These are phyloP conservation scores for Amphilophus citrinellus DNA, from an alignment of 2,113 vertebrate genomes.

Conservation along the genomic window DNA sequence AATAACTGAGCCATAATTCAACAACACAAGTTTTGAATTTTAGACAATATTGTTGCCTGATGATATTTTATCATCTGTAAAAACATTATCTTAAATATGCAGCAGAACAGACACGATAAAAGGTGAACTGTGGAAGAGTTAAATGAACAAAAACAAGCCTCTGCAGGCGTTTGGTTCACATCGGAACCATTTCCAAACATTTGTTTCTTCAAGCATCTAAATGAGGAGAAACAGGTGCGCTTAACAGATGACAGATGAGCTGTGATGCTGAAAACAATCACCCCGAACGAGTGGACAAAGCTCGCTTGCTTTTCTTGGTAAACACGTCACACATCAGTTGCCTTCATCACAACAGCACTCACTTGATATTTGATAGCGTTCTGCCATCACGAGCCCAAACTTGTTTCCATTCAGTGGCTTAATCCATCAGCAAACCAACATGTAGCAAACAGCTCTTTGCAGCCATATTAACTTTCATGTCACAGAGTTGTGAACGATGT, in stretches of 20 bases:
- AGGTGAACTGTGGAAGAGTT: too few species aligned
- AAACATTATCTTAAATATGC: background rate
- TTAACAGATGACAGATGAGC: background rate
- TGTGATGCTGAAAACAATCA: background rate
- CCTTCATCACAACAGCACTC: background rate
- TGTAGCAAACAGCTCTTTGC: background rate
- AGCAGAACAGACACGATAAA: background rate
- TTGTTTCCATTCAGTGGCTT: background rate
- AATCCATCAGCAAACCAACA: background rate
- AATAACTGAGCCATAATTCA: background rate
- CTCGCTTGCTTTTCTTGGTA: background rate
- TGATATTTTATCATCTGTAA: background rate
- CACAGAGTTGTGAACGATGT: background rate
- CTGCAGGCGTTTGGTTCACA: background rate
- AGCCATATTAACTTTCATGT: background rate
- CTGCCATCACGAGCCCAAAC: background rate
- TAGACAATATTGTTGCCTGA: background rate
- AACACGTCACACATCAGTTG: background rate
- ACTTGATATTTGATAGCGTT: fast-evolving
- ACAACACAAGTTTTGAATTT: background rate
- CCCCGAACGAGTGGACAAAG: background rate
- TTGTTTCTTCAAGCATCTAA: background rate
- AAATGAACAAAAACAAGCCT: fast-evolving
- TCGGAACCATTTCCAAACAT: too few species aligned
- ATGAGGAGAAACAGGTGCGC: background rate